Percentiles rank a stretch among this genome's conserved stretches.
Evolutionary conservation across 2,113 vertebrate genomes (phyloP).

Genomic region (Catharus minimus): DNA sequence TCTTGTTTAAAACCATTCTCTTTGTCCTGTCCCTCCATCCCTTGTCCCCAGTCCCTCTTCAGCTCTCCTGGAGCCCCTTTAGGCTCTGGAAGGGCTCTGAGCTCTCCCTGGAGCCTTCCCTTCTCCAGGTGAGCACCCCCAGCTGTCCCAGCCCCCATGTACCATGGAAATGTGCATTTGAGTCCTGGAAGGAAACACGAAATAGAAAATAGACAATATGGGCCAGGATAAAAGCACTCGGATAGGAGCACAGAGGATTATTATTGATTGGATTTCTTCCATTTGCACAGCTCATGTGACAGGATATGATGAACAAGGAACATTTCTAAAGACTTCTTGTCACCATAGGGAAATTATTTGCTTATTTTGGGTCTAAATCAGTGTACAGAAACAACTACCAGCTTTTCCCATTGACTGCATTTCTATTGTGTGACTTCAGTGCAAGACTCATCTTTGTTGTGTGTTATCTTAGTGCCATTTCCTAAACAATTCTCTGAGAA

Average conservation of each 20-base stretch:
- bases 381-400: background rate
- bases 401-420: background rate
- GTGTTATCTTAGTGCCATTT: background rate
- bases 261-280: background rate
- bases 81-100: background rate
- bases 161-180: background rate
- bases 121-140: background rate
- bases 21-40: background rate
- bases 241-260: background rate
- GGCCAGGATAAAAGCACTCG: background rate
- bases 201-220: background rate
- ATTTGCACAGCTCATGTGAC: background rate
- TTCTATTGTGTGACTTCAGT: background rate
- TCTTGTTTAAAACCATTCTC: background rate
- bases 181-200: background rate
- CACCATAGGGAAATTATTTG: background rate
- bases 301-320: background rate
- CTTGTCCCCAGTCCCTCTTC: background rate
- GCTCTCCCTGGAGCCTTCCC: background rate
- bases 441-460: background rate
- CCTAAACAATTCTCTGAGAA: background rate
- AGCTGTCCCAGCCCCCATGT: background rate
- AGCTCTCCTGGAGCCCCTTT: background rate
- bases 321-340: background rate
- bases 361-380: background rate